phyloP scores from a whole-genome alignment of 35 echinoderm and acorn worm species.

The Ophioderma brevispina region DNA sequence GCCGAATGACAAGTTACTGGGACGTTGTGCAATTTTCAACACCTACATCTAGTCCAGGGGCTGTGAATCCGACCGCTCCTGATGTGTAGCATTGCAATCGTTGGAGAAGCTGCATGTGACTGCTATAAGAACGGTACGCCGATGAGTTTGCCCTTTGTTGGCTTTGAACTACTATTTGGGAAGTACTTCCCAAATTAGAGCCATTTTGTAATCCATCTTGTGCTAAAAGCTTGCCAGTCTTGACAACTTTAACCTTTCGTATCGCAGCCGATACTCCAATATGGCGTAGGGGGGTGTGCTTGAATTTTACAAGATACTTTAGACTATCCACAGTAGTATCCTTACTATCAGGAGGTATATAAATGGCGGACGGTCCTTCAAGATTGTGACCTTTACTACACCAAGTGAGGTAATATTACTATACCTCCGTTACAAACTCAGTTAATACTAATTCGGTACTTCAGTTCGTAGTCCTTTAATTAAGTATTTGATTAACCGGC shows the following conservation, averaged over 20 bases:
- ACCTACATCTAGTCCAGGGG: slow-evolving; percentile 15
- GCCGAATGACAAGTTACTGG: neutral
- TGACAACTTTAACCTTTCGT: neutral
- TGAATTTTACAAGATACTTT: too few relatives aligned
- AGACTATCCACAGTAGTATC: too few relatives aligned
- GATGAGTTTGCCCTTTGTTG: neutral
- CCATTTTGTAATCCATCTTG: neutral
- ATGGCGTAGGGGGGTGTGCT: too few relatives aligned
- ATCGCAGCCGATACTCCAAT: neutral
- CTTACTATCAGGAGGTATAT: too few relatives aligned
- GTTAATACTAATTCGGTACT: too few relatives aligned
- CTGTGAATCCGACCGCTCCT: slow-evolving; percentile 34
- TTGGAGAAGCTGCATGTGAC: neutral
- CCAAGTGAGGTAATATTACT: too few relatives aligned
- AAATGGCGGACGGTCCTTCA: too few relatives aligned
- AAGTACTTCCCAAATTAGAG: neutral
- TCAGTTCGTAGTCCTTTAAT: too few relatives aligned
- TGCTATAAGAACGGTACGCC: neutral
- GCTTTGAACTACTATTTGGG: slow-evolving; percentile 14
- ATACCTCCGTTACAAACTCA: too few relatives aligned
- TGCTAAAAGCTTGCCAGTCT: neutral
- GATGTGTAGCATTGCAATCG: slow-evolving; percentile 6
- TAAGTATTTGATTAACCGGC: too few relatives aligned
- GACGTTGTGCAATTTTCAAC: slow-evolving; percentile 28
- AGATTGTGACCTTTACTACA: too few relatives aligned